A percentile compares a stretch with the other conserved stretches of the same genome.
phyloP scores from a whole-genome alignment of 2,888 invertebrate genomes.

The Xestia sexstrigata region DNA sequence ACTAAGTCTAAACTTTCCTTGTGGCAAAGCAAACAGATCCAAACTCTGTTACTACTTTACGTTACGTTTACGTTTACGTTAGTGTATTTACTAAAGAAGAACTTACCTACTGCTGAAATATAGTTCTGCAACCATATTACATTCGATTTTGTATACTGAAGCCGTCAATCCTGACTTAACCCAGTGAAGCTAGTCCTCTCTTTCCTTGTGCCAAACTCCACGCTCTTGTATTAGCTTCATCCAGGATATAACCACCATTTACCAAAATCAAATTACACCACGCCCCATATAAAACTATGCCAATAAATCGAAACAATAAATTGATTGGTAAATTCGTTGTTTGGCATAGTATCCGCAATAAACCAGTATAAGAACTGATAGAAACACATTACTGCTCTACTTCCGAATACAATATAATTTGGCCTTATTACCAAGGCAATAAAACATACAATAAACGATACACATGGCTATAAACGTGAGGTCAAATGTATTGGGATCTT shows the following conservation, averaged over 20 bases:
- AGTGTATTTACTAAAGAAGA: no score
- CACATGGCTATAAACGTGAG: slow-evolving; percentile 26
- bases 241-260: not conserved
- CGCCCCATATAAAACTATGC: slow-evolving; percentile 14
- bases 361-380: slow-evolving; percentile 45
- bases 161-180: no score
- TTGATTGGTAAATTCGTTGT: slow-evolving; percentile 31
- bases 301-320: slow-evolving; percentile 44
- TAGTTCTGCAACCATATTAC: no score
- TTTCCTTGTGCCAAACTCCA: no score
- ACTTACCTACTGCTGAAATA: no score
- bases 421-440: slow-evolving; percentile 38
- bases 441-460: slow-evolving; percentile 38
- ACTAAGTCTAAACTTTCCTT: no score
- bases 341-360: slow-evolving; percentile 53
- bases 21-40: no score
- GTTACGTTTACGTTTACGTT: no score
- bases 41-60: no score
- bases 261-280: slow-evolving; percentile 4
- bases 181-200: no score
- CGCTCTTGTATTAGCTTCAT: no score
- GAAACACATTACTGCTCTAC: slow-evolving; percentile 38
- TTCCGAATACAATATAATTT: slow-evolving; percentile 47
- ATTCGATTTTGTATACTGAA: no score
- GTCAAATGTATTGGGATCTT: slow-evolving; percentile 17